Conservation (phyloP, 2,888 invertebrate species). For the Agrenia bidenticulata region DNA sequence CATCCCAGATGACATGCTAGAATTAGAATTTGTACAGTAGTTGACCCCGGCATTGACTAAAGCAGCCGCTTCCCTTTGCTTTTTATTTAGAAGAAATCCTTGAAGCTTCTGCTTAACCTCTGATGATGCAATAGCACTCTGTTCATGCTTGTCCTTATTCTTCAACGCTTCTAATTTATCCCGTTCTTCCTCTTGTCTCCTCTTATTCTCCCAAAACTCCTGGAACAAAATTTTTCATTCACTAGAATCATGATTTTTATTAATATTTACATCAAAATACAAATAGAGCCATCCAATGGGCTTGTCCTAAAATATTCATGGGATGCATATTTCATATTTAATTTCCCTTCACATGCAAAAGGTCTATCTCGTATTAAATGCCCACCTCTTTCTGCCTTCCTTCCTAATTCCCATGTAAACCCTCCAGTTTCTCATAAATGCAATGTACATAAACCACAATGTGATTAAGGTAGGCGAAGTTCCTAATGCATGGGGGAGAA, state of each 20-base stretch:
- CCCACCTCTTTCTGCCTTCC: no score
- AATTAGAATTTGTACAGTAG: constrained; percentile 22
- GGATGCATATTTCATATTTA: no score
- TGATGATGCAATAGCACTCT: constrained; percentile 92
- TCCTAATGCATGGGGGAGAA: background rate
- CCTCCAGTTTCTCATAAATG: no score
- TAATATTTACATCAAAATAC: no score
- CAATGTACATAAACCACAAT: no score
- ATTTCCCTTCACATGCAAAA: no score
- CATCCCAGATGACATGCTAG: constrained; percentile 19
- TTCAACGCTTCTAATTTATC: constrained; percentile 77
- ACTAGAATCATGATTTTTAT: no score
- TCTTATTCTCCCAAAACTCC: constrained; percentile 77
- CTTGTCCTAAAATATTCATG: no score
- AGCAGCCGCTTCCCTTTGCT: constrained; percentile 68
- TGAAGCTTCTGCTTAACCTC: constrained; percentile 93
- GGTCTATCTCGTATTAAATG: no score
- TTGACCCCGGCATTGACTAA: constrained; percentile 57
- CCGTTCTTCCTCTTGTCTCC: constrained; percentile 61
- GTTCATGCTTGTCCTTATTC: constrained; percentile 92
- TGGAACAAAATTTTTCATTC: constrained; percentile 54
- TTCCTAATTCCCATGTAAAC: no score
- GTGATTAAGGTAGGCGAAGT: no score
- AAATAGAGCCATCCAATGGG: no score
- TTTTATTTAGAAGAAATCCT: constrained; percentile 79